A percentile compares a stretch with the other conserved stretches of the same genome.
These are phyloP conservation scores for Stegastes partitus DNA, from an alignment of 2,113 vertebrate genomes.

Conservation along the genomic window DNA sequence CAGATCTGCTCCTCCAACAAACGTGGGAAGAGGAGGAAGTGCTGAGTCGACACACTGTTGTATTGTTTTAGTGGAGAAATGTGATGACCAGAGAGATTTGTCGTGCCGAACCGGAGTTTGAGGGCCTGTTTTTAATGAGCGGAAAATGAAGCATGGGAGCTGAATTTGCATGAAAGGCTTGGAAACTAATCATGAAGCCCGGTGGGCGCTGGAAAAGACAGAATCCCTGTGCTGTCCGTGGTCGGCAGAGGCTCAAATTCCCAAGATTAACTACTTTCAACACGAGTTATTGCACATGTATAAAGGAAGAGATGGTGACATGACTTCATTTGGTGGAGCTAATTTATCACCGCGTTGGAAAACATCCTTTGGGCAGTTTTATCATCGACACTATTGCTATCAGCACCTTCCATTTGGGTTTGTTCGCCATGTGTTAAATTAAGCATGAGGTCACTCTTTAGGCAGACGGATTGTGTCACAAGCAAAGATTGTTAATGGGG, in stretches of 20 bases:
- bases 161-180: constrained; percentile 74
- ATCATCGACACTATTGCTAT: constrained; percentile 38
- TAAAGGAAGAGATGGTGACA: constrained; percentile 1
- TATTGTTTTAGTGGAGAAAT: constrained; percentile 80
- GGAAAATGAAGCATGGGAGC: constrained; percentile 77
- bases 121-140: constrained; percentile 71
- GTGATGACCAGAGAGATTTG: constrained; percentile 75
- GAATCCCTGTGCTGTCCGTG: constrained; percentile 20
- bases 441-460: constrained; percentile 60
- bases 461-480: constrained; percentile 50
- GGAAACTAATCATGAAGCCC: constrained; percentile 76
- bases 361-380: constrained; percentile 15
- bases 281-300: constrained; percentile 22
- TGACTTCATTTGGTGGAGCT: constrained; percentile 13
- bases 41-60: constrained; percentile 74
- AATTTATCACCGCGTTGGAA: constrained; percentile 44
- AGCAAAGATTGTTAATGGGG: constrained; percentile 47
- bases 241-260: constrained; percentile 41
- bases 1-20: constrained; percentile 22
- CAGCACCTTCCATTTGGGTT: constrained; percentile 44
- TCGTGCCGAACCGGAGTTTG: constrained; percentile 37
- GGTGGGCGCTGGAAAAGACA: constrained; percentile 65
- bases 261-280: constrained; percentile 35
- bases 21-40: constrained; percentile 59
- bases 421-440: constrained; percentile 56